Conservation (phyloP, 2,888 invertebrate genomes). For the Sesia apiformis region DNA sequence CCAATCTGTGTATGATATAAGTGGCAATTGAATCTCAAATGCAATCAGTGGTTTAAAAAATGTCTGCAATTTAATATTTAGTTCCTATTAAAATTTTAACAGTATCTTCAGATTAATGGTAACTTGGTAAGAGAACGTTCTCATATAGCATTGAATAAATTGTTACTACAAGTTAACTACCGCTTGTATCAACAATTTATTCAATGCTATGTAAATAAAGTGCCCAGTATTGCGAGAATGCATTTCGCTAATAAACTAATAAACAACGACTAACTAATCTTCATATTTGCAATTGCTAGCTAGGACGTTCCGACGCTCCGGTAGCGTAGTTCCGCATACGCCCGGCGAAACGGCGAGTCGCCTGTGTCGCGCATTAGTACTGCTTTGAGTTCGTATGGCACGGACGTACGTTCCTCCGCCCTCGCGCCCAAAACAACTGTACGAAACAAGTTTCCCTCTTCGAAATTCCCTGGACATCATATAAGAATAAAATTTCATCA, state of each 20-base stretch:
- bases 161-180: no score
- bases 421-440: conserved; percentile 21
- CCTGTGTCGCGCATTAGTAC: conserved; percentile 44
- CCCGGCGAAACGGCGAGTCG: conserved; percentile 44
- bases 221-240: no score
- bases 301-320: conserved; percentile 22
- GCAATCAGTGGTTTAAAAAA: no score
- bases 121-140: no score
- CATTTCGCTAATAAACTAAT: conserved; percentile 6
- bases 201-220: no score
- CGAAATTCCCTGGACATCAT: conserved; percentile 16
- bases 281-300: conserved; percentile 34
- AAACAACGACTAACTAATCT: conserved; percentile 33
- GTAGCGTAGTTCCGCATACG: conserved; percentile 43
- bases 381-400: conserved; percentile 36
- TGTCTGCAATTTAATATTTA: no score
- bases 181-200: no score
- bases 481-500: conserved; percentile 29
- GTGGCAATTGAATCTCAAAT: no score
- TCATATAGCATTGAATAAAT: no score
- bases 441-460: conserved; percentile 63
- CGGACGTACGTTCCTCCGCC: conserved; percentile 41
- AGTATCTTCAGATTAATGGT: no score
- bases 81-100: no score
- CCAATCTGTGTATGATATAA: no score